These are phyloP conservation scores for Cercopithecus mona DNA, from an alignment of 2,113 vertebrate genomes.

Conservation along the genomic window DNA sequence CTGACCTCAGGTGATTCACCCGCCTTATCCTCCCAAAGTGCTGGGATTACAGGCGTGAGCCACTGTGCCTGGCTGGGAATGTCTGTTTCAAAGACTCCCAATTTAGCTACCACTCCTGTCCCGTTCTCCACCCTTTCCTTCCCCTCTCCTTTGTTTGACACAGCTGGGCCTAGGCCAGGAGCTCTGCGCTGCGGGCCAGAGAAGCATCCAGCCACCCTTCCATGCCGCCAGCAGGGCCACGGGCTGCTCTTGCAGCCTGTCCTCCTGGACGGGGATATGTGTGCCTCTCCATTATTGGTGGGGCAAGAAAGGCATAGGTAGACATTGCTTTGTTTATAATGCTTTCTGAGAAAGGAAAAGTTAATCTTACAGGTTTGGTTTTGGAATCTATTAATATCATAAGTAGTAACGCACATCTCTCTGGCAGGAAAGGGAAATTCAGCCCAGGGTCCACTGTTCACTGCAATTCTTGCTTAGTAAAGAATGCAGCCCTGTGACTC, in stretches of 20 bases:
- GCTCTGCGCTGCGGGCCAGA: too few species aligned
- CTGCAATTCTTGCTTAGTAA: not conserved
- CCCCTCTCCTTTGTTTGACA: not conserved
- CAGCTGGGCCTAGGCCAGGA: not conserved
- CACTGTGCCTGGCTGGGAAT: too few species aligned
- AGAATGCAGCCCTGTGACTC: not conserved
- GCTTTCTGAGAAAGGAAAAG: not conserved
- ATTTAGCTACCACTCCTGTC: rapidly evolving
- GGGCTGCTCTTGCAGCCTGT: not conserved
- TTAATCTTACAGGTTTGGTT: too few species aligned
- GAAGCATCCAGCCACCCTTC: not conserved
- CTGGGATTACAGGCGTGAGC: too few species aligned
- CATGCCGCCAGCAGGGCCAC: not conserved
- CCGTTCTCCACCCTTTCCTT: rapidly evolving
- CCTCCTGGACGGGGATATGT: not conserved
- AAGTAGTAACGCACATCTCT: not conserved
- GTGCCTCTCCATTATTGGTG: not conserved
- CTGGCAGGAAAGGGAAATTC: not conserved
- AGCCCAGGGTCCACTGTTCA: not conserved
- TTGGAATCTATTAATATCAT: rapidly evolving
- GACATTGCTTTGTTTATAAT: not conserved
- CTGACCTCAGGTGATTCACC: too few species aligned
- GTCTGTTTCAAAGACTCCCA: not conserved
- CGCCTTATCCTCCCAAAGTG: too few species aligned
- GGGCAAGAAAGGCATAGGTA: not conserved